Evolutionary conservation across 2,113 vertebrate species (phyloP), one percentile per base, ranked within the genome.

Genomic region (Cryptomyrus ogoouensis): DNA sequence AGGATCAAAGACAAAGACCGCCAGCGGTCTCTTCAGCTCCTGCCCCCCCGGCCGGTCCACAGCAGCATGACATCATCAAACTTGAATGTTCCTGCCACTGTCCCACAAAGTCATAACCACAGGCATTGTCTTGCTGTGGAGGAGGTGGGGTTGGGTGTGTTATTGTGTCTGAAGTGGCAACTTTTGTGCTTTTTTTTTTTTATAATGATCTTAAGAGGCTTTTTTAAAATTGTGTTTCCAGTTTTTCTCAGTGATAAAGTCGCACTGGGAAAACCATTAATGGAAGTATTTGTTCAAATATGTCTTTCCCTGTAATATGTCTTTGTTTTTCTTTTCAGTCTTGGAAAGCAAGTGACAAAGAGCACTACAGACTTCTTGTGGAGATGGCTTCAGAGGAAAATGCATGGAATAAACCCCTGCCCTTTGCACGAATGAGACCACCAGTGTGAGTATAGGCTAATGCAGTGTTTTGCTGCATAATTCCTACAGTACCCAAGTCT

Each of bases 311-410:
- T 49, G 35, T 21, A 42, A 88, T 62, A 17, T 89, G 70, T 74
- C 2, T 88, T 35, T 62, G 5, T 35, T 35, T 58, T 52, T 50
- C 50, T 88, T 3, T 62, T 58, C 5, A 96, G 96, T 90, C 94
- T 56, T 93, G 96, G 90, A 96, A 95, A 89, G 94, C 95, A 91
- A 95, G 94, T 44, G 91, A 94, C 85, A 94, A 95, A 86, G 95
- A 96, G 89, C 96, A 94, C 87, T 96, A 96, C 93, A 94, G 94
- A 83, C 96, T 93, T 42, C 53, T 96, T 89, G 91, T 96, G 83
- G 94, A 96, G 91, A 94, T 96, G 94, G 94, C 96, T 12, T 94
- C 95, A 0, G 95, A 96, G 88, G 94, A 95, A 92, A 95, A 96
- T 93, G 94, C 94, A 88, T 95, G 94, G 90, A 96, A 91, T 89